A percentile compares a stretch with the other conserved stretches of the same genome.
phyloP scores from a whole-genome alignment of 2,888 invertebrate genomes.

The Idaea aversata region DNA sequence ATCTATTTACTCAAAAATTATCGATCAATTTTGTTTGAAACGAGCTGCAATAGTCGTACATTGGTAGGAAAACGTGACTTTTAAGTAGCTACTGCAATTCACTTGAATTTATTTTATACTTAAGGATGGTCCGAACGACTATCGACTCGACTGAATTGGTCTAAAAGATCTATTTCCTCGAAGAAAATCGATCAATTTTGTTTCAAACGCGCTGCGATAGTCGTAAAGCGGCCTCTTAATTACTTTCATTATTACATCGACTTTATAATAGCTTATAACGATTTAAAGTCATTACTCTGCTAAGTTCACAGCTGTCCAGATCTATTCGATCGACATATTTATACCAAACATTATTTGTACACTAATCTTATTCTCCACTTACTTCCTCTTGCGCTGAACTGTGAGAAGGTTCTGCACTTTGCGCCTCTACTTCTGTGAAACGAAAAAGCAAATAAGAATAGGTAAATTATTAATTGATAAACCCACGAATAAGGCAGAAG shows the following conservation, averaged over 20 bases:
- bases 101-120: constrained; percentile 7
- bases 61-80: constrained; percentile 2
- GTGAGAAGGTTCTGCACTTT: constrained; percentile 64
- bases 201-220: constrained; percentile 18
- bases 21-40: constrained; percentile 9
- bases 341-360: constrained; percentile 24
- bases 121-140: constrained; percentile 13
- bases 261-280: constrained; percentile 9
- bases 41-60: constrained; percentile 12
- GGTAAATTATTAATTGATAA: neutral
- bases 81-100: constrained; percentile 6
- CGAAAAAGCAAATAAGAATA: constrained; percentile 17
- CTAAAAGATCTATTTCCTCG: neutral
- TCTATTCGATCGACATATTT: constrained; percentile 34
- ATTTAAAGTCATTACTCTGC: constrained; percentile 9
- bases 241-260: neutral
- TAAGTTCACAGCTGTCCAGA: constrained; percentile 36
- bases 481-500: neutral
- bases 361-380: constrained; percentile 36
- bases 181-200: too few species aligned
- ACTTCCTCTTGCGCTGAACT: constrained; percentile 56
- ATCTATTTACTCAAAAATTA: neutral
- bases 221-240: constrained; percentile 5
- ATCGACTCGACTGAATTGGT: neutral
- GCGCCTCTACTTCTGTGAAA: constrained; percentile 64